Evolutionary conservation across 1,140 invertebrate species (phyloP).

Genomic region (Drosophila sp.): DNA sequence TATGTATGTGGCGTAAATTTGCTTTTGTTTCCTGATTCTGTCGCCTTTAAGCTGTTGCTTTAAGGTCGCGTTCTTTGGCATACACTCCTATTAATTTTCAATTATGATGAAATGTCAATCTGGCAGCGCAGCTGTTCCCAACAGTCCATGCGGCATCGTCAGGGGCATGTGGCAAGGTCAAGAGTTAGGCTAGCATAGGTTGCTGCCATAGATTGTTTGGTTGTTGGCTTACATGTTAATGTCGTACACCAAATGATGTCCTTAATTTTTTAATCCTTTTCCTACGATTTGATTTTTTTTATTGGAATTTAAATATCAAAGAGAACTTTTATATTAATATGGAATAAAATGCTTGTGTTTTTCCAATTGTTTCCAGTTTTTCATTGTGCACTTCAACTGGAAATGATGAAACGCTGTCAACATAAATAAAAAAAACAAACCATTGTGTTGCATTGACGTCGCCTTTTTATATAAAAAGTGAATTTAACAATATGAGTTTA

Average conservation of each 20-base stretch:
- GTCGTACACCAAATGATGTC: too few species aligned
- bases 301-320: constrained; percentile 30
- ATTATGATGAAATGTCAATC: constrained; percentile 63
- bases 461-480: too few species aligned
- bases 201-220: neutral
- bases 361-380: neutral
- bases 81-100: constrained; percentile 77
- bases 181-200: too few species aligned
- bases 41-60: constrained; percentile 49
- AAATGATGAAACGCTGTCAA: neutral
- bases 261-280: too few species aligned
- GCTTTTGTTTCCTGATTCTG: constrained; percentile 22
- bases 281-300: neutral
- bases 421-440: too few species aligned
- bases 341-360: neutral
- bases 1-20: constrained; percentile 9
- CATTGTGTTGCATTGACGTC: too few species aligned
- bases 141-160: neutral
- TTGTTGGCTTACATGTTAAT: neutral
- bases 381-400: constrained; percentile 1
- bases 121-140: neutral
- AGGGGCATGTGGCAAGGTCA: neutral
- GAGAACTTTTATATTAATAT: constrained; percentile 1
- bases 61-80: constrained; percentile 55
- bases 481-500: too few species aligned